Conservation (phyloP, 2,888 invertebrate species). For the Coecobrya sp. region DNA sequence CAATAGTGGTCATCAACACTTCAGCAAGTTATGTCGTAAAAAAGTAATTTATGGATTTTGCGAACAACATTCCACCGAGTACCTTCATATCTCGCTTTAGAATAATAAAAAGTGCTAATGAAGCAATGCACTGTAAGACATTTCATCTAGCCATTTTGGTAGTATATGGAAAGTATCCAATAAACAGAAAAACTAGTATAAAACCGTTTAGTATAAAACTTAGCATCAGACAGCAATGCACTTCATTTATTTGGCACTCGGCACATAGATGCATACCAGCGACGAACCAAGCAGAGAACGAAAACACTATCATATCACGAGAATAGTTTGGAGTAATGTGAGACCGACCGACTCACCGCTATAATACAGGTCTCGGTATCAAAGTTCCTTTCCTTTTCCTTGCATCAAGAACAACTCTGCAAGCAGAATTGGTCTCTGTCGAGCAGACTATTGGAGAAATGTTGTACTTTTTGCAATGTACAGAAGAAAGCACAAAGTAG, state of each 20-base stretch:
- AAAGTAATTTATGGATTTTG: constrained; percentile 50
- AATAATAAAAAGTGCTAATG: constrained; percentile 64
- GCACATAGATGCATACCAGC: too few species aligned
- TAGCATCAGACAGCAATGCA: too few species aligned
- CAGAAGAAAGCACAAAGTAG: not conserved
- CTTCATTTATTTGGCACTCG: too few species aligned
- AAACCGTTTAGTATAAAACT: too few species aligned
- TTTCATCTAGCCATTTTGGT: not conserved
- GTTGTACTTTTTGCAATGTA: constrained; percentile 52
- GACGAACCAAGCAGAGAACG: too few species aligned
- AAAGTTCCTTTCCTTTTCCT: not conserved
- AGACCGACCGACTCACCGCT: not conserved
- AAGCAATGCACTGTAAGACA: constrained; percentile 6
- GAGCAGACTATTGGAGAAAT: constrained; percentile 68
- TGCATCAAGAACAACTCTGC: not conserved
- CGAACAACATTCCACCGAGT: not conserved
- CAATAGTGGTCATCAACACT: constrained; percentile 54
- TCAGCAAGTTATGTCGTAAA: constrained; percentile 67
- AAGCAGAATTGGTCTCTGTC: not conserved
- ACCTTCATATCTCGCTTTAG: constrained; percentile 17
- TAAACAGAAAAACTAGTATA: too few species aligned
- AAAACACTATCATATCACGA: not conserved
- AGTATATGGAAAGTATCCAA: not conserved
- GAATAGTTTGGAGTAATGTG: not conserved
- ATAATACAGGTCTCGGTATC: not conserved